Evolutionary conservation across 2,113 vertebrate species (phyloP), one percentile per base, ranked within the genome.

Genomic region (Octodon degus): DNA sequence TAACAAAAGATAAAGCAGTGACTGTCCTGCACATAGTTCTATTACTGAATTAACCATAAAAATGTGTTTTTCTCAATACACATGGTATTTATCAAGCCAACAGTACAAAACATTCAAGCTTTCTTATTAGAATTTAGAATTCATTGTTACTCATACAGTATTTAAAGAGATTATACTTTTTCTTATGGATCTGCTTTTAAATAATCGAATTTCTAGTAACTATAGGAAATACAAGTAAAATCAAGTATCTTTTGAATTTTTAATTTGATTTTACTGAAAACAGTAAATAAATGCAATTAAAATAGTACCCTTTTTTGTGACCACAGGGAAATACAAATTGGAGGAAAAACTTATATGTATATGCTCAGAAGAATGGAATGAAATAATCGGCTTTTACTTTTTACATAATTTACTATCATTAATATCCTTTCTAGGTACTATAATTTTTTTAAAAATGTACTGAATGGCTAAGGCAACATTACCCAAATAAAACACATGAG

Each of bases 1-100:
- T 97, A 98, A 97, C 97, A 98, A 97, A 76, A 98, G 82, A 97
- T 82, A 98, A 98, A 97, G 83, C 87, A 95, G 43, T 77, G 30
- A 77, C 74, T 97, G 91, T 95, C 94, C 74, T 89, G 77, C 95
- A 89, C 47, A 97, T 88, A 97, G 80, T n/a, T 82, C 94, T 95
- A 98, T 97, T 55, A n/a, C 84, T 98, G 97, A 97, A 82, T 96
- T 93, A 95, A 87, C 79, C 77, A 80, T 70, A 70, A 95, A 92
- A 77, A 70, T 32, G 62, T 34, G 50, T 19, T 77, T 92, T 95
- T 97, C 86, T 87, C 91, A 89, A 89, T 60, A 96, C 30, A 67
- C 83, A 82, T 34, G 96, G 74, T 10, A 34, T 20, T 58, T 82
- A 84, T 22, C 83, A 92, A 97, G 68, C 16, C 88, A 72, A 55